phyloP scores from a whole-genome alignment of 1,140 invertebrate genomes.

The Trichoplusia ni region DNA sequence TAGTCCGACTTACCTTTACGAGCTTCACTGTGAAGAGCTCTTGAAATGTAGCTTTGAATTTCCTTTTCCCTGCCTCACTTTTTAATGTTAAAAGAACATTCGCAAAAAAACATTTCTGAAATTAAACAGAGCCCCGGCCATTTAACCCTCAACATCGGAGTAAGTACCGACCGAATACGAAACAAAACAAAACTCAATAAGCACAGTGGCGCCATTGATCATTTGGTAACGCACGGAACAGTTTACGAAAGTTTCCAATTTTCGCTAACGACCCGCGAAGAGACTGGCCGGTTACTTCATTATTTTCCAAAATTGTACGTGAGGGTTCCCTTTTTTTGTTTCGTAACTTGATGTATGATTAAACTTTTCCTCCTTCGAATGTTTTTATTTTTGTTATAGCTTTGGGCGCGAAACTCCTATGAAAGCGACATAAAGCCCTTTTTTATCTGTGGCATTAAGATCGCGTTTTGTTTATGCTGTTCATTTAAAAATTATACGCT shows the following conservation, averaged over 20 bases:
- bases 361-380: conserved; percentile 49
- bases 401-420: conserved; percentile 8
- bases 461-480: background rate
- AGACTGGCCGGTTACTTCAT: conserved; percentile 69
- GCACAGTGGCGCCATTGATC: conserved; percentile 62
- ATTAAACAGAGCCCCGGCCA: background rate
- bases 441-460: background rate
- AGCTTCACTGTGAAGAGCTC: too few relatives aligned
- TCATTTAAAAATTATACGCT: too few relatives aligned
- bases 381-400: conserved; percentile 21
- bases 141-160: background rate
- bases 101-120: background rate
- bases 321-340: conserved; percentile 60
- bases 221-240: conserved; percentile 32
- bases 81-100: background rate
- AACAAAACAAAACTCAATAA: conserved; percentile 55
- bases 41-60: too few relatives aligned
- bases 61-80: too few relatives aligned
- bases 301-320: conserved; percentile 67
- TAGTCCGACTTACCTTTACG: too few relatives aligned
- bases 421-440: background rate
- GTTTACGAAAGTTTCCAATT: conserved; percentile 44
- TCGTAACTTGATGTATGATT: conserved; percentile 67
- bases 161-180: conserved; percentile 8
- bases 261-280: conserved; percentile 65